Evolutionary conservation across 2,113 vertebrate species (phyloP), one percentile per base, ranked within the genome.

Genomic region (Patagioenas fasciata): DNA sequence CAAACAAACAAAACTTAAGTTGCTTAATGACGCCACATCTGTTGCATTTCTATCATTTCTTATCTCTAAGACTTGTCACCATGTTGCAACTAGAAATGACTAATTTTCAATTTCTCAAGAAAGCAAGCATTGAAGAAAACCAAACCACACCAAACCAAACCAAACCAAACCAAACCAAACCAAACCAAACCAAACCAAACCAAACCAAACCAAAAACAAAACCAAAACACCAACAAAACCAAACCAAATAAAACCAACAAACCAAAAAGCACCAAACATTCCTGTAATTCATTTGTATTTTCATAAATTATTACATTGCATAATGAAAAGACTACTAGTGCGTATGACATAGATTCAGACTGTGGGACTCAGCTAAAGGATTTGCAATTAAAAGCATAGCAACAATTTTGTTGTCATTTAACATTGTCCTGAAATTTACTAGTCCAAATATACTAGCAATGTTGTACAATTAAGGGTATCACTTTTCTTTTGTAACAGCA

Each of bases 371-470:
- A 88, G 44, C 4, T 48, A 88, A 96, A 95, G 19, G 38, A 11
- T 72, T 89, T 94, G 80, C 54, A 97, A 92, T 91, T 96, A 95
- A 96, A 98, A 96, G 34, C 80, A 96, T 82, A 96, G 74, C 38
- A 85, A 51, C 50, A 71, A 82, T 32, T 90, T 96, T 53, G 71
- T 77, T 81, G 90, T 95, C 24, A 81, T 88, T 93, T 88, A 72
- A 54, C 42, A 4, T 32, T 92, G 29, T 64, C 77, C 51, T 86
- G 40, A 96, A 64, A 88, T 80, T 51, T 91, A 88, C 36, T 24
- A 70, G 67, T 74, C 79, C 60, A 88, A 69, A 53, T 75, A 75
- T 74, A 48, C 85, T 80, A 95, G 73, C 73, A 95, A 75, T 84
- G 54, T 83, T 95, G 88, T 73, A 89, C 38, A 96, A 65, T 73